Evolutionary conservation across 2,888 invertebrate species (phyloP).

Genomic region (Drosophila helvetica): DNA sequence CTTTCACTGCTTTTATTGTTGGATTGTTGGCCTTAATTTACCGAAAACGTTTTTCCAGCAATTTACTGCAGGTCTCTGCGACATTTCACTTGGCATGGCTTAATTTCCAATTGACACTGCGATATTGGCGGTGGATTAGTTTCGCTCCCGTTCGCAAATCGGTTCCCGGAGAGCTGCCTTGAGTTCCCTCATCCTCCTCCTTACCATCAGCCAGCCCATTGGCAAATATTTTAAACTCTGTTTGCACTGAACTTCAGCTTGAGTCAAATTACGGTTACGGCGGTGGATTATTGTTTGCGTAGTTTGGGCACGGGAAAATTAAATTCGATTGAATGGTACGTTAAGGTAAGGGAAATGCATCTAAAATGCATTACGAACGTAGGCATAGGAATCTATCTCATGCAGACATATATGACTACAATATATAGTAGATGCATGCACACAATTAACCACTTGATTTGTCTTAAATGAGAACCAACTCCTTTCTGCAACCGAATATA

Average conservation of each 20-base stretch:
- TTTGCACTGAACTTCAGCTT: conserved; percentile 9
- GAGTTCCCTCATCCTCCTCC: not conserved
- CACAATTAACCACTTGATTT: not conserved
- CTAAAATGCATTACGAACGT: not conserved
- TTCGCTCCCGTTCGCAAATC: conserved; percentile 15
- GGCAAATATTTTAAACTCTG: conserved; percentile 16
- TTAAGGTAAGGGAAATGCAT: not conserved
- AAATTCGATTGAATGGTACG: conserved; percentile 7
- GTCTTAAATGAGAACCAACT: not conserved
- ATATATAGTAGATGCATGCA: not conserved
- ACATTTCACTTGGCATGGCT: conserved; percentile 43
- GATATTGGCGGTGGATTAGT: conserved; percentile 15
- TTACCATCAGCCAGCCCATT: conserved; percentile 1
- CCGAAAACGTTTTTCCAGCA: conserved; percentile 39
- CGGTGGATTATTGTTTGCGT: conserved; percentile 4
- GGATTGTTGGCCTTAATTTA: conserved; percentile 57
- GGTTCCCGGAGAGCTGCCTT: conserved; percentile 11
- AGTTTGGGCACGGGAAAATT: conserved; percentile 1
- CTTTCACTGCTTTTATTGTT: conserved; percentile 46
- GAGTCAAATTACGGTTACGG: not conserved
- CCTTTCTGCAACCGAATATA: not conserved
- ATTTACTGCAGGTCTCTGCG: conserved; percentile 20
- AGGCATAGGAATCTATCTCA: too few relatives aligned
- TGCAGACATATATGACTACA: too few relatives aligned
- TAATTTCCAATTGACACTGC: conserved; percentile 56